Base-by-base conservation (phyloP, 2,113 vertebrate species). In the Salminus brasiliensis region DNA sequence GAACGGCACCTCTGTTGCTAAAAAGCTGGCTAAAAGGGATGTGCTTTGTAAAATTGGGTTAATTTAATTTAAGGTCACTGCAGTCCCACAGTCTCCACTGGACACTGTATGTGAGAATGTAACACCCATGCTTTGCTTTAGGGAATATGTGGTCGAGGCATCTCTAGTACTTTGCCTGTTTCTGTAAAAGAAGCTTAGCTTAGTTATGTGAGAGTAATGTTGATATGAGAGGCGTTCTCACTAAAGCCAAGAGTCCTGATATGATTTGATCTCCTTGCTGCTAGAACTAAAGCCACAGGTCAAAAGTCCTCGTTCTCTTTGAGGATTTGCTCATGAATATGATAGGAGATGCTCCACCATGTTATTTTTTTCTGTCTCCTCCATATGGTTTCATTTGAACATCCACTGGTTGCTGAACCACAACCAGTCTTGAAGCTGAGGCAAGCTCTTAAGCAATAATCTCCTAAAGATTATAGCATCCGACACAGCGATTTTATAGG, bases 21-120 rank as follows among this genome's bases (percentile, higher is more conserved):
- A n/a, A n/a, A 32, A 74, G 57, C 53, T 53, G 32, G n/a, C 27
- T 53, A 27, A 75, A 75, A 65, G 23, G 60, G 36, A 4, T n/a
- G 32, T 63, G 1, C 10, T 34, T 7, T 25, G 13, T 65, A 45
- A 60, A 45, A 23, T 25, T 27, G 10, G 12, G 34, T 65, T 15
- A 34, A 75, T 15, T 34, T 55, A 34, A 66, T 36, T 67, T 52
- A 4, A 39, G 47, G 15, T 23, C 11, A 29, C 32, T 29, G 11
- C 25, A 55, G 25, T 34, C 65, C n/a, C 9, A 23, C 41, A 23
- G 18, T 30, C n/a, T 18, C 32, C 27, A 49, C 47, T 43, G 23
- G 9, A 32, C 8, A 43, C 23, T 0, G 18, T 11, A 47, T 15
- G 27, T 65, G 41, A 45, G 62, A 47, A 32, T 53, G 30, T 34